These are phyloP conservation scores for Colostygia pectinataria DNA, from an alignment of 2,888 invertebrate species.

Conservation along the genomic window DNA sequence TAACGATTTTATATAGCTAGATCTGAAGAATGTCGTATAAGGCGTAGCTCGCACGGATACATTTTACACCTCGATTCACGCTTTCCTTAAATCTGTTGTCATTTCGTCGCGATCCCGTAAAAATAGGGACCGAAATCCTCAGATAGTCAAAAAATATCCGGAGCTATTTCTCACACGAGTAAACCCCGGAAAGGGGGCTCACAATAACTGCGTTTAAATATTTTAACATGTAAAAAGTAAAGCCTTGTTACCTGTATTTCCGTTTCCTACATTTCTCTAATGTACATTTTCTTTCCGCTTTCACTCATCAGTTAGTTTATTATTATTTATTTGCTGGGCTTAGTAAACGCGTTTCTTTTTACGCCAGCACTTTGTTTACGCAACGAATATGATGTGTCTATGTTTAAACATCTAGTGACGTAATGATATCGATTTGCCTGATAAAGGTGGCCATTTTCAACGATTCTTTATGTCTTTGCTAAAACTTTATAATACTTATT, in stretches of 20 bases:
- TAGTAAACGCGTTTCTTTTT: neutral
- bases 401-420: too few species aligned
- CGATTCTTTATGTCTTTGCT: neutral
- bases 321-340: slow-evolving; percentile 8
- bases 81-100: slow-evolving; percentile 82
- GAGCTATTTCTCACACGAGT: slow-evolving; percentile 74
- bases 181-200: slow-evolving; percentile 30
- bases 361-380: slow-evolving; percentile 2
- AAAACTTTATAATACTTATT: too few species aligned
- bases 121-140: slow-evolving; percentile 73
- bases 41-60: slow-evolving; percentile 72
- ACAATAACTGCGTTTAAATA: slow-evolving; percentile 69
- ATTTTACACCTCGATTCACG: slow-evolving; percentile 80
- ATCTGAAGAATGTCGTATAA: slow-evolving; percentile 80
- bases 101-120: slow-evolving; percentile 75
- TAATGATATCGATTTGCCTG: slow-evolving; percentile 2
- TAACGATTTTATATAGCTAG: slow-evolving; percentile 51
- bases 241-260: slow-evolving; percentile 57
- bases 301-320: slow-evolving; percentile 8
- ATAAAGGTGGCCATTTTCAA: neutral
- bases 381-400: neutral
- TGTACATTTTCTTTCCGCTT: slow-evolving; percentile 6
- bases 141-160: slow-evolving; percentile 75
- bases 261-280: slow-evolving; percentile 13
- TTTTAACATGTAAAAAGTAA: slow-evolving; percentile 71